Base-by-base conservation (phyloP, 1,140 invertebrate genomes). In the Glossosoma conforme region DNA sequence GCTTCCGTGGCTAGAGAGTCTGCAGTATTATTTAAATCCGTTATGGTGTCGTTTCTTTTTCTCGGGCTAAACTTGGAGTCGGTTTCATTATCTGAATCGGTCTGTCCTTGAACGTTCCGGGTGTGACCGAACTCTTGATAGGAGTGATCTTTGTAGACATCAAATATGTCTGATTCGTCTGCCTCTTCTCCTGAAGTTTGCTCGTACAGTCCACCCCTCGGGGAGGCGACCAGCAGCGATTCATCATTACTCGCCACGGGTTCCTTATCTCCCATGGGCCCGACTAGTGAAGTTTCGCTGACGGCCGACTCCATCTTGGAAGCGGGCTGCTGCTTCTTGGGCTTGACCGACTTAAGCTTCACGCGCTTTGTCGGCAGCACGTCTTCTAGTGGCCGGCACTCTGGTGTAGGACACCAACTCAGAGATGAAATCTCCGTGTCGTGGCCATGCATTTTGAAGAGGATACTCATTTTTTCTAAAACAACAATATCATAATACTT, bases 371-470 rank as follows among this genome's bases (percentile, higher is more conserved):
- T 24, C 4, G 48, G 25, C 6, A 50, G n/a, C 21, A 35, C 9
- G 2, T 56, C 46, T 13, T 49, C 55, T 21, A 57, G 36, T 17
- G 51, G 47, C 30, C 45, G 45, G 33, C 45, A 49, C 11, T 33
- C 30, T 24, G 75, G 64, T 15, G 69, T 64, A 10, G 86, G 87
- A 70, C 86, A 89, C 86, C 86, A 90, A 21, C 80, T 78, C 18
- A 90, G 54, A 54, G 79, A 82, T 5, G 80, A 64, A 33, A 89
- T 75, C 58, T 85, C 81, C n/a, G 77, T 75, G 66, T 88, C 80
- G 63, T 89, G 86, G 5, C 80, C 80, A 60, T 82, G 75, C 3
- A 88, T 65, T 71, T 81, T 82, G 46, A 83, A 83, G 14, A 83
- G 48, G 35, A 86, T 59, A 49, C 65, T 68, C 3, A 82, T 81